Evolutionary conservation across 35 echinoderm and acorn worm species (phyloP), one percentile per base, ranked within the genome.

Genomic region (Holothuria glaberrima): DNA sequence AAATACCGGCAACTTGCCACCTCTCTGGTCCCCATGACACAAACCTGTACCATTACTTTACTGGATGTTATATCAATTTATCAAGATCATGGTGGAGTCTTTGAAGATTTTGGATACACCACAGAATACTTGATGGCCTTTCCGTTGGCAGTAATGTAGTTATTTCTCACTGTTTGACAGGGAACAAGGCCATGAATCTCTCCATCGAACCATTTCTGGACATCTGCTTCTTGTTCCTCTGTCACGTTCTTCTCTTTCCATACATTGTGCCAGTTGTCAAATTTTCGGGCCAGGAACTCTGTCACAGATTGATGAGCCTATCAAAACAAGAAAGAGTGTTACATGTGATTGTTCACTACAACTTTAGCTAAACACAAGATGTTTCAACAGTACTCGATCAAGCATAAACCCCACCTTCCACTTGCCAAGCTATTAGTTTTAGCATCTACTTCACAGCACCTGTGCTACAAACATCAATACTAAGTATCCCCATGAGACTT

Each of bases 181-280:
- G 90, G 90, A 36, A 95, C 83, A 17, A 99, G 68, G 80, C 92
- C 91, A 28, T 99, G 93, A 21, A 91, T 88, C 2, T 92, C 65
- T 10, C 97, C 97, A 76, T 95, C 73, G 57, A 99, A 99, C 97
- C 97, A 99, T n/a, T 88, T 87, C 59, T 99, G 90, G 4, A 92
- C 88, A 2, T 86, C 93, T 22, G 28, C 66, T 12, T 90, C 87
- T 44, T 99, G 91, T 6, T 85, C 69, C 68, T 88, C 76, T 21
- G 61, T 93, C 24, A 99, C 90, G 50, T 99, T 64, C 20, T 69
- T 30, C 17, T 89, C 88, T 48, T 91, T 94, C 97, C 97, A 99
- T 1, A 58, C 57, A 26, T 91, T 76, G 9, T 92, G 84, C 88
- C 93, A 99, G 22, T 91, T 88, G 58, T 92, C 86, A 76, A 99